phyloP scores from a whole-genome alignment of 2,797 vertebrate genomes.

The Sphenodon punctatus region DNA sequence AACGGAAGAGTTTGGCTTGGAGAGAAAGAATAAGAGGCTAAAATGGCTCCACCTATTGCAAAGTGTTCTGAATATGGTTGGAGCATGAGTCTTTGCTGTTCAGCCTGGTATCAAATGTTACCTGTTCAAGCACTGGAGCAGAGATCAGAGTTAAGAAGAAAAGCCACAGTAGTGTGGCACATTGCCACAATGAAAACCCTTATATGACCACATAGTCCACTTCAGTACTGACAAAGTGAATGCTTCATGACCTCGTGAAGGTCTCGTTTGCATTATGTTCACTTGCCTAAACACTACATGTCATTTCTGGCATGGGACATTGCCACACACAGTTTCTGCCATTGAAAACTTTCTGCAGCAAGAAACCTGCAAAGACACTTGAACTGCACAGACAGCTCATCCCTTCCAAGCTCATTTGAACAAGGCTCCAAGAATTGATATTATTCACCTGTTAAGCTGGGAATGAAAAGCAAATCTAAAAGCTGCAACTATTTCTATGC shows the following conservation, averaged over 20 bases:
- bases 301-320: slow-evolving; percentile 11
- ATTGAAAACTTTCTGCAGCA: background rate
- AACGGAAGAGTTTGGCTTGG: slow-evolving; percentile 32
- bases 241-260: slow-evolving; percentile 8
- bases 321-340: background rate
- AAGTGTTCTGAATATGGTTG: slow-evolving; percentile 33
- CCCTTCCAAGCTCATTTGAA: background rate
- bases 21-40: slow-evolving; percentile 42
- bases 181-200: background rate
- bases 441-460: slow-evolving; percentile 6
- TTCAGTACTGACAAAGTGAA: background rate
- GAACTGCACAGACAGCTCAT: background rate
- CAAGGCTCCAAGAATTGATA: background rate
- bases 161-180: slow-evolving; percentile 4
- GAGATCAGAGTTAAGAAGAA: background rate
- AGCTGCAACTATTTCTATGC: slow-evolving; percentile 7
- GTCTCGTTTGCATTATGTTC: slow-evolving; percentile 17
- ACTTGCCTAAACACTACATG: background rate
- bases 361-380: background rate
- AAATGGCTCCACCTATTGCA: slow-evolving; percentile 13
- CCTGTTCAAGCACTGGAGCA: slow-evolving; percentile 15
- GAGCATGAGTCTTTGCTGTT: slow-evolving; percentile 34
- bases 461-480: slow-evolving; percentile 10
- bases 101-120: background rate
- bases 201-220: background rate